Evolutionary conservation across 2,797 vertebrate species (phyloP).

Genomic region (Microctenopoma steveboyesi): DNA sequence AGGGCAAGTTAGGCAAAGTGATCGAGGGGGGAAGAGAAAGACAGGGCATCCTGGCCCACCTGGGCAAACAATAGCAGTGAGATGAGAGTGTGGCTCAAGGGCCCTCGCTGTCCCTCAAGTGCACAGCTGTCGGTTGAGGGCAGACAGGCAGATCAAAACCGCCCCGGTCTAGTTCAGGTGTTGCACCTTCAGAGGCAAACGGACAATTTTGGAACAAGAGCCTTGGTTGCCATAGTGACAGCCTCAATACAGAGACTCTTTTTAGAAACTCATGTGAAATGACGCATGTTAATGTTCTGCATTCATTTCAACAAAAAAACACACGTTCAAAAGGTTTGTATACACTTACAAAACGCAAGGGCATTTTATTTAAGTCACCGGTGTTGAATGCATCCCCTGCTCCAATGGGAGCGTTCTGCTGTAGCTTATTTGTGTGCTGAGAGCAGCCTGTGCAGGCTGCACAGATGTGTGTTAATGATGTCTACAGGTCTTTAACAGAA

Average conservation of each 20-base stretch:
- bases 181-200: conserved; percentile 60
- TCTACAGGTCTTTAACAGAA: conserved; percentile 5
- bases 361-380: conserved; percentile 9
- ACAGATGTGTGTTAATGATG: conserved; percentile 10
- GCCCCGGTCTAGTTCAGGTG: conserved; percentile 71
- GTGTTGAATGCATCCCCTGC: conserved; percentile 15
- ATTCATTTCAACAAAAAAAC: conserved; percentile 43
- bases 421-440: conserved; percentile 18
- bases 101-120: conserved; percentile 71
- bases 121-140: conserved; percentile 67
- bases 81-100: conserved; percentile 76
- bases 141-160: conserved; percentile 66
- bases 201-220: conserved; percentile 58
- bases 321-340: not conserved
- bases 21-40: not conserved
- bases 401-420: conserved; percentile 3
- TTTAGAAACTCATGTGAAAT: conserved; percentile 52
- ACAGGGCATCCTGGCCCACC: conserved; percentile 66
- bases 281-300: conserved; percentile 46
- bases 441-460: conserved; percentile 20
- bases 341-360: conserved; percentile 13
- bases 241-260: conserved; percentile 47
- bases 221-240: conserved; percentile 61
- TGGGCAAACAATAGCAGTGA: conserved; percentile 79
- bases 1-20: conserved; percentile 19